Conservation (phyloP, 2,113 vertebrate genomes). For the Lepisosteus oculatus region DNA sequence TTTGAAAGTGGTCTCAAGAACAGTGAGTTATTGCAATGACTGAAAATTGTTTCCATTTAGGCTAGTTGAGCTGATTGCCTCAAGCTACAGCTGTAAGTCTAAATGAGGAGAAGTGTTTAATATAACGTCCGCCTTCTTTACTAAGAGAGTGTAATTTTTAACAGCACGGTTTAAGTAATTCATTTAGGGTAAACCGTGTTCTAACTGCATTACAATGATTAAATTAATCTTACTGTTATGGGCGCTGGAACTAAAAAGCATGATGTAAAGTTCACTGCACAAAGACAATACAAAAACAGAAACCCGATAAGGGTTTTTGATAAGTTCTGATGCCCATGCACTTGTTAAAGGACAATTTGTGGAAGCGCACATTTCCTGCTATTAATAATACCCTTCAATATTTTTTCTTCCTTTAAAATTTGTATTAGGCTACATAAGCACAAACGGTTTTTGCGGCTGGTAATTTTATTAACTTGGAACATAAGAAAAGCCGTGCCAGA, state of each 20-base stretch:
- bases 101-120: slow-evolving; percentile 69
- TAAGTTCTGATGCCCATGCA: slow-evolving; percentile 39
- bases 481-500: no score
- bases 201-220: slow-evolving; percentile 85
- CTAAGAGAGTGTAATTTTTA: slow-evolving; percentile 76
- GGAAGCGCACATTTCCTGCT: slow-evolving; percentile 58
- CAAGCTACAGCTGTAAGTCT: slow-evolving; percentile 66
- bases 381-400: not conserved
- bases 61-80: slow-evolving; percentile 81
- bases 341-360: slow-evolving; percentile 47
- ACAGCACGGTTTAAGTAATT: slow-evolving; percentile 78
- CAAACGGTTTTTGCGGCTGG: no score
- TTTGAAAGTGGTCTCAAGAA: slow-evolving; percentile 74
- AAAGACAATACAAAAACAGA: slow-evolving; percentile 73
- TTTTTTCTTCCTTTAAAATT: not conserved
- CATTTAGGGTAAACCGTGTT: slow-evolving; percentile 75
- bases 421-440: no score
- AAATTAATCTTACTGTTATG: slow-evolving; percentile 78
- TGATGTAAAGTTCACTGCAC: slow-evolving; percentile 74
- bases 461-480: no score
- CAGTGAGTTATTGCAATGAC: slow-evolving; percentile 85
- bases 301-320: slow-evolving; percentile 26
- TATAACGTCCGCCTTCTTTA: slow-evolving; percentile 62
- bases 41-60: slow-evolving; percentile 91
- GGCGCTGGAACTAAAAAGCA: slow-evolving; percentile 61